Base-by-base conservation (phyloP, 2,113 vertebrate species). In the Propithecus coquereli region DNA sequence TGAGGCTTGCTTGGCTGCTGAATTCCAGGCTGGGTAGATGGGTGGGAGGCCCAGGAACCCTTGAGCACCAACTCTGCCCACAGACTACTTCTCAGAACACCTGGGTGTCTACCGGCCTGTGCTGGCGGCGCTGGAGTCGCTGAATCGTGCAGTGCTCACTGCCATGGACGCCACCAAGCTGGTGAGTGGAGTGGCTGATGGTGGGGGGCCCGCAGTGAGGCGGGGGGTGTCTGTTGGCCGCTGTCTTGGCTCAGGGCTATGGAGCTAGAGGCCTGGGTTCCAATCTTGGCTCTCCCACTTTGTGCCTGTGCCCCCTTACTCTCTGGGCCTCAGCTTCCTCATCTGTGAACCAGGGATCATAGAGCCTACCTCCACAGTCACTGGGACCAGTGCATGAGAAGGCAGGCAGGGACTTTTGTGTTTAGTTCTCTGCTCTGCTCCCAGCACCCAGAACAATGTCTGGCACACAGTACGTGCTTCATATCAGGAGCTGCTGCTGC, bases 151-250 rank as follows among this genome's bases (percentile, higher is more conserved):
- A 0, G 99, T 99, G 95, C 98, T 99, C 87, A 99, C 99, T 90
- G 99, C 99, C 54, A 99, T 99, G 99, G 99, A 99, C 97, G 99
- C 99, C 98, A 99, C 99, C 90, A 99, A 99, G 97, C 98, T 99
- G 99, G 99, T 99, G 98, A 98, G 98, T 94, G 50, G 13, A 87
- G 82, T 17, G 1, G 37, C 70, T 6, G 40, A 10, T 14, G 22
- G 34, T 16, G 20, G 47, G 25, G 37, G 52, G 18, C 14, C 45
- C 65, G 37, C 12, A 37, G 14, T 25, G 59, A 82, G 54, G 20
- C 27, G 11, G 7, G 34, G 20, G n/a, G 11, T 40, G 14, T 40
- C 6, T 68, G 52, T 59, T 32, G 34, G 47, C 20, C 30, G 25
- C 34, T 43, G 25, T 17, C 1, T 0, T 25, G 68, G 68, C 87